phyloP scores from a whole-genome alignment of 2,888 invertebrate genomes.

The Morpho achilles region DNA sequence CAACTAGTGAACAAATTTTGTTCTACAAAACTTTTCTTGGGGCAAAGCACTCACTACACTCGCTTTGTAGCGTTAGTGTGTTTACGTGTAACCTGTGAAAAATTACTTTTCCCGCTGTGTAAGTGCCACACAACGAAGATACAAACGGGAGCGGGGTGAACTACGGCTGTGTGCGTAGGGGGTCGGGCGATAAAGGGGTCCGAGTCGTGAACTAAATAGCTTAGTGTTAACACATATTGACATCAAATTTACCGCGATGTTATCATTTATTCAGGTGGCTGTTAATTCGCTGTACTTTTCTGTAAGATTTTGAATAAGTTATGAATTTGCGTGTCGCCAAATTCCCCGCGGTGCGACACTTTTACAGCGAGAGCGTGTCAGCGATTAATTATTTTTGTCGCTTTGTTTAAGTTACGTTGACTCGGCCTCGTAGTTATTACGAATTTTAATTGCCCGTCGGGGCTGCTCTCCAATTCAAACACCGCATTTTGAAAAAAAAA shows the following conservation, averaged over 20 bases:
- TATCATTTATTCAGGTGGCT: slow-evolving; percentile 77
- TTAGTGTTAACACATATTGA: slow-evolving; percentile 80
- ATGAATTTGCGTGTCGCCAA: slow-evolving; percentile 39
- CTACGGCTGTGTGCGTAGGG: slow-evolving; percentile 48
- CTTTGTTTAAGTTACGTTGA: slow-evolving; percentile 68
- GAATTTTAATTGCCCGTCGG: slow-evolving; percentile 64
- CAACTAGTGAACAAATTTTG: slow-evolving; percentile 74
- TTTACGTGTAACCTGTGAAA: slow-evolving; percentile 67
- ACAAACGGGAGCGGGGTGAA: slow-evolving; percentile 37
- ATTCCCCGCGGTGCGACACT: slow-evolving; percentile 39
- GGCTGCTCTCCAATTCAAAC: slow-evolving; percentile 43
- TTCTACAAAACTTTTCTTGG: slow-evolving; percentile 75
- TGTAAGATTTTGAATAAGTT: slow-evolving; percentile 46
- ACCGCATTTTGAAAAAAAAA: slow-evolving; percentile 33
- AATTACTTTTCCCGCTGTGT: slow-evolving; percentile 63
- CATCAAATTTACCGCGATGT: slow-evolving; percentile 78
- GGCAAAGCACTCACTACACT: slow-evolving; percentile 69
- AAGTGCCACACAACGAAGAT: slow-evolving; percentile 40
- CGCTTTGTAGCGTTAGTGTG: slow-evolving; percentile 50
- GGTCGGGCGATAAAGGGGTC: slow-evolving; percentile 54
- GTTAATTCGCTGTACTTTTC: slow-evolving; percentile 67
- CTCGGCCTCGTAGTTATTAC: slow-evolving; percentile 65
- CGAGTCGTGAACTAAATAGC: slow-evolving; percentile 78
- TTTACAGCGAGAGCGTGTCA: slow-evolving; percentile 49
- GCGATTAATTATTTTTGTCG: slow-evolving; percentile 64